Conservation (phyloP, 2,888 invertebrate genomes). For the Sphaerophoria rueppellii region DNA sequence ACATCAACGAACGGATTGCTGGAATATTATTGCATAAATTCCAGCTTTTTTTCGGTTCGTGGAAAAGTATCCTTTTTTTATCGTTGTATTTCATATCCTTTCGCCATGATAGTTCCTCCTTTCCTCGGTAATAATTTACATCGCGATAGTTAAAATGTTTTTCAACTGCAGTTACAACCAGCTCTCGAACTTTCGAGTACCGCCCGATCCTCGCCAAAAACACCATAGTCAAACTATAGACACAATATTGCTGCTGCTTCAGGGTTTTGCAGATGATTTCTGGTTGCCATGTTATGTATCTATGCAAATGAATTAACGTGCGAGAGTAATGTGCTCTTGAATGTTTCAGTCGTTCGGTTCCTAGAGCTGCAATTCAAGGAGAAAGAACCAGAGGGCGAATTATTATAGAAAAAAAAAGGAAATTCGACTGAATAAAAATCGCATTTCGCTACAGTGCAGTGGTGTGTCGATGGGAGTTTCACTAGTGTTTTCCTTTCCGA, state of each 20-base stretch:
- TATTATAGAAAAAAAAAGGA: constrained; percentile 33
- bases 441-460: background rate
- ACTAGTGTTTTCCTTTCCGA: constrained; percentile 11
- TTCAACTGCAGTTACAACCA: constrained; percentile 55
- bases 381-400: constrained; percentile 47
- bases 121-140: constrained; percentile 64
- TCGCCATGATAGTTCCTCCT: constrained; percentile 42
- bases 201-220: background rate
- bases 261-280: constrained; percentile 11
- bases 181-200: background rate
- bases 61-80: constrained; percentile 16
- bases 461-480: background rate
- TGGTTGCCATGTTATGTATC: constrained; percentile 45
- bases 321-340: constrained; percentile 9
- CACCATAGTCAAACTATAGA: too few relatives aligned
- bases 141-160: constrained; percentile 68
- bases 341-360: background rate
- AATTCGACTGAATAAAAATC: constrained; percentile 10
- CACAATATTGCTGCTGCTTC: background rate
- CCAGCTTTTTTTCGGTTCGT: constrained; percentile 13
- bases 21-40: constrained; percentile 55
- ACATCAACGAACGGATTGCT: constrained; percentile 10
- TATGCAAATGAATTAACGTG: constrained; percentile 59
- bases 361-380: background rate
- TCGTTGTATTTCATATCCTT: constrained; percentile 24